Evolutionary conservation across 64 coral and sea anemone species (phyloP).

Genomic region (Montipora sp.): DNA sequence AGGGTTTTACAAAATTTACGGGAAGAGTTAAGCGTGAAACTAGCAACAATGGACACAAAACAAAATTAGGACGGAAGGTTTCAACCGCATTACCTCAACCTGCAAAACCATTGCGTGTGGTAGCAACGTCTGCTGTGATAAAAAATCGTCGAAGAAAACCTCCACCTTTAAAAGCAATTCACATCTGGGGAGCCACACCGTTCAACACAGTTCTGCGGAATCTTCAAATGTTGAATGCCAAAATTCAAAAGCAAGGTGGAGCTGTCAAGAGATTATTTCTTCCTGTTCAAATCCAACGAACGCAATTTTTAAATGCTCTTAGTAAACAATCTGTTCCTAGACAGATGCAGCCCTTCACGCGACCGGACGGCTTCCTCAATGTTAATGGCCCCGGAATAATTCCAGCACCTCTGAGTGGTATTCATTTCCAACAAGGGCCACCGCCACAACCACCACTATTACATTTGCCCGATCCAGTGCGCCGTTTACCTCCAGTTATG

Average conservation of each 20-base stretch:
- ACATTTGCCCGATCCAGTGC: background rate
- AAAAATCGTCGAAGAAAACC: constrained; percentile 71
- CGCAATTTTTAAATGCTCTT: constrained; percentile 14
- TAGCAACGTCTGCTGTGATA: constrained; percentile 88
- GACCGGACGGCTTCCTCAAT: background rate
- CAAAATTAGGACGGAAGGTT: background rate
- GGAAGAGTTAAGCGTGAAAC: background rate
- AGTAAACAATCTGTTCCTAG: background rate
- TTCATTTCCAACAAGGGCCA: constrained; percentile 13
- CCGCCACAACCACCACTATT: background rate
- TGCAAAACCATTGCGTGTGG: constrained; percentile 73
- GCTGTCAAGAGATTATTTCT: constrained; percentile 50
- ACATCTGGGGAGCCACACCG: constrained; percentile 86
- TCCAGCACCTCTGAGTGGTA: background rate
- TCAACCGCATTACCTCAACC: constrained; percentile 60
- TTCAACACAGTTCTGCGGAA: constrained; percentile 78
- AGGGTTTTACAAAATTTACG: background rate
- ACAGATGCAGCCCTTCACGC: background rate
- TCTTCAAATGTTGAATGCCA: constrained; percentile 59
- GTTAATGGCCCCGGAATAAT: background rate
- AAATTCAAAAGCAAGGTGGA: constrained; percentile 52
- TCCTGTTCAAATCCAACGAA: constrained; percentile 38
- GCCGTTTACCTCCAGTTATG: background rate
- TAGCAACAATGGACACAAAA: background rate
- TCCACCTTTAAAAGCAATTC: constrained; percentile 83